These are phyloP conservation scores for Lithobates pipiens DNA, from an alignment of 2,797 vertebrate genomes.

Conservation along the genomic window DNA sequence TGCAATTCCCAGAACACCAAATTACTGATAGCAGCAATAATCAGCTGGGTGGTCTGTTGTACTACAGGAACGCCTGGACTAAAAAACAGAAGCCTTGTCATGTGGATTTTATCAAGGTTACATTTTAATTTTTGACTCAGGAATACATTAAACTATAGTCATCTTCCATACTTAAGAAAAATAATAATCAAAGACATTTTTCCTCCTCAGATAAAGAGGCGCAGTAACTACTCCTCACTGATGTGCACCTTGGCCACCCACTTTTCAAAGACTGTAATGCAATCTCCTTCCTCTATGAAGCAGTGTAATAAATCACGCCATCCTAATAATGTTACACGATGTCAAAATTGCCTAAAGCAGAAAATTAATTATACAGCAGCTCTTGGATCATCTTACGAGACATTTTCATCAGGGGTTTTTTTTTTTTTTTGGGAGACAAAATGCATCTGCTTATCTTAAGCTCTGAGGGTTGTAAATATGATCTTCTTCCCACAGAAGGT, in stretches of 20 bases:
- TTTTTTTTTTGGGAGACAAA: slow-evolving; percentile 2
- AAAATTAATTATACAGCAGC: slow-evolving; percentile 45
- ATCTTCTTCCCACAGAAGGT: slow-evolving; percentile 26
- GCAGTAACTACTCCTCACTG: background rate
- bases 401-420: background rate
- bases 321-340: slow-evolving; percentile 50
- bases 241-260: slow-evolving; percentile 12
- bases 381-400: slow-evolving; percentile 1
- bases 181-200: too few species aligned
- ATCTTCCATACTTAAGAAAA: too few species aligned
- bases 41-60: too few species aligned
- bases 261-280: slow-evolving; percentile 38
- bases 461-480: slow-evolving; percentile 41
- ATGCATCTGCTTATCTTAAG: slow-evolving; percentile 38
- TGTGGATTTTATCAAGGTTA: too few species aligned
- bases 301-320: slow-evolving; percentile 40
- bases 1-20: too few species aligned
- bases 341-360: slow-evolving; percentile 45
- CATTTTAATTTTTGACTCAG: too few species aligned
- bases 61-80: too few species aligned
- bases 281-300: slow-evolving; percentile 14
- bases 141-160: too few species aligned
- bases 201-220: too few species aligned
- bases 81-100: too few species aligned
- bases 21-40: too few species aligned